phyloP scores from a whole-genome alignment of 1,140 invertebrate genomes.

The Telenomus remus region DNA sequence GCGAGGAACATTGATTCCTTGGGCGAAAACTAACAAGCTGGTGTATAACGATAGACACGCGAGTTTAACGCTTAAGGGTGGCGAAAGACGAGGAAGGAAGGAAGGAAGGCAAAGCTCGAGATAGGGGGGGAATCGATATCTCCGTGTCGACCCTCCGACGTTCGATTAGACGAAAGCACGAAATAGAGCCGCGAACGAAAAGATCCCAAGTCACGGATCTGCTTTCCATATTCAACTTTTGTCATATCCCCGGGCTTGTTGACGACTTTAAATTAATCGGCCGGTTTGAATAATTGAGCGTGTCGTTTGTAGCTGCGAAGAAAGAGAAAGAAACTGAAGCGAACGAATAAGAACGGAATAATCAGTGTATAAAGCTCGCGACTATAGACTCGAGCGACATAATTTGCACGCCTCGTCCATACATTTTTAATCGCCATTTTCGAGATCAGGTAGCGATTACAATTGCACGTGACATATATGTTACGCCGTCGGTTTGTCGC shows the following conservation, averaged over 20 bases:
- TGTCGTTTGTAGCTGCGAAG: neutral
- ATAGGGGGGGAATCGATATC: slow-evolving; percentile 52
- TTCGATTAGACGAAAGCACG: slow-evolving; percentile 55
- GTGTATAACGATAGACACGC: slow-evolving; percentile 48
- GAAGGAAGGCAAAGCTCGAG: slow-evolving; percentile 31
- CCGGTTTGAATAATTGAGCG: slow-evolving; percentile 17
- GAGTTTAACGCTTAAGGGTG: slow-evolving; percentile 59
- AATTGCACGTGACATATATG: no score
- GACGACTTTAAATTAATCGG: slow-evolving; percentile 15
- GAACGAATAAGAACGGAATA: neutral
- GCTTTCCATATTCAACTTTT: slow-evolving; percentile 13
- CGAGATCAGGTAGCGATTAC: no score
- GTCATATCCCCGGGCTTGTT: neutral
- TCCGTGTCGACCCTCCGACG: slow-evolving; percentile 52
- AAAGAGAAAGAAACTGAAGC: neutral
- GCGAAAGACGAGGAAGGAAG: slow-evolving; percentile 50
- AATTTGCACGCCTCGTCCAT: slow-evolving; percentile 2
- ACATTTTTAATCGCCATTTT: no score
- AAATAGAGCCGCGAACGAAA: slow-evolving; percentile 39
- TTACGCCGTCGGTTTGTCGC: no score
- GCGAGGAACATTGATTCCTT: slow-evolving; percentile 51
- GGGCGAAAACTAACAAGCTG: slow-evolving; percentile 58
- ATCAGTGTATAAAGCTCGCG: slow-evolving; percentile 3
- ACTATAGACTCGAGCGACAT: slow-evolving; percentile 14
- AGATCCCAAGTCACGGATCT: slow-evolving; percentile 30